Conservation (phyloP, 2,888 invertebrate genomes). For the Pandemis cinnamomeana region DNA sequence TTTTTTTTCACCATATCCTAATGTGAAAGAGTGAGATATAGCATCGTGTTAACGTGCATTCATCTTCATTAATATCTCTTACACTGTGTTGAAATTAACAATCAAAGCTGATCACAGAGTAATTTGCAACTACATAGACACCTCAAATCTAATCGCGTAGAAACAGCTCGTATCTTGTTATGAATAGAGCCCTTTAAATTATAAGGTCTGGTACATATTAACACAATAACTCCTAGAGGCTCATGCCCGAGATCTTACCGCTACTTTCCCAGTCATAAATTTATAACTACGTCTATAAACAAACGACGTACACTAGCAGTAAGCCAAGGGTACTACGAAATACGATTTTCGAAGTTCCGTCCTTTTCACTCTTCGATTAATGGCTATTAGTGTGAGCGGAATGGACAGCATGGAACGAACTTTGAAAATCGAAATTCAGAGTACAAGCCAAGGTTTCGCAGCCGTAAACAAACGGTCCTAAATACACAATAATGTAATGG, state of each 20-base stretch:
- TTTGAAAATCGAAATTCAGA: too few relatives aligned
- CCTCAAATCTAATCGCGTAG: neutral
- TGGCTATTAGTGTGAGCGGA: too few relatives aligned
- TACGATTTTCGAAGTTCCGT: too few relatives aligned
- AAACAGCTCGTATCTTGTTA: neutral
- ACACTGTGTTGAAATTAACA: too few relatives aligned
- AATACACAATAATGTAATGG: constrained; percentile 28
- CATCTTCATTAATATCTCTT: too few relatives aligned
- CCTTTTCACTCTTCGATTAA: too few relatives aligned
- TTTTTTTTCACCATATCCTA: too few relatives aligned
- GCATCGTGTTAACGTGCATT: too few relatives aligned
- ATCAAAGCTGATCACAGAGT: too few relatives aligned
- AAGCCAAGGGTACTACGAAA: neutral
- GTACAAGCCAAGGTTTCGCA: neutral
- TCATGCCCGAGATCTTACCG: neutral
- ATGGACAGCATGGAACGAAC: too few relatives aligned
- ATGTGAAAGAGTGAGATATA: too few relatives aligned
- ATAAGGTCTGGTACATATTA: neutral
- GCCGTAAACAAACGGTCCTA: constrained; percentile 21
- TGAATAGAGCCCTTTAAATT: neutral
- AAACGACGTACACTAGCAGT: neutral
- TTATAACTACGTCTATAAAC: constrained; percentile 12
- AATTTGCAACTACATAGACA: too few relatives aligned
- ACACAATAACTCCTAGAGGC: constrained; percentile 5
- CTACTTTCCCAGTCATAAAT: neutral